A percentile compares a stretch with the other conserved stretches of the same genome.
These are phyloP conservation scores for Brenthis ino DNA, from an alignment of 2,888 invertebrate genomes.

Conservation along the genomic window DNA sequence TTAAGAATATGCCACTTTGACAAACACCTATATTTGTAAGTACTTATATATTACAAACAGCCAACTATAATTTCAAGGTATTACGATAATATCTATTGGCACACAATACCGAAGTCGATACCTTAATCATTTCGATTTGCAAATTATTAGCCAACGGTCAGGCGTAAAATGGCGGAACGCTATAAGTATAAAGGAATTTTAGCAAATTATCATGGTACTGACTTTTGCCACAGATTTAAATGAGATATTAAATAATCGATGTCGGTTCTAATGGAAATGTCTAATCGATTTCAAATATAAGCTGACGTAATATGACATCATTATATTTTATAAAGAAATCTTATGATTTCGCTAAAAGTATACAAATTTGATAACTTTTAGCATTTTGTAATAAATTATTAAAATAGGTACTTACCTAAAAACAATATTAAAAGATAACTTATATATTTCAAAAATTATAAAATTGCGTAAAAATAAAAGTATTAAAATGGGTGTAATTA, in stretches of 20 bases:
- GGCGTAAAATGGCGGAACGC: conserved; percentile 20
- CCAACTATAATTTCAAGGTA: conserved; percentile 3
- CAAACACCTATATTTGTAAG: background rate
- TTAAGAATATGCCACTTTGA: background rate
- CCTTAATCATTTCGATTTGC: conserved; percentile 10
- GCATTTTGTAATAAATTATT: no score
- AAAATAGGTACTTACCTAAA: no score
- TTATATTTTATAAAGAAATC: background rate
- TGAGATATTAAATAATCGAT: conserved; percentile 24
- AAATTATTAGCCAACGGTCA: conserved; percentile 16
- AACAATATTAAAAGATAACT: no score
- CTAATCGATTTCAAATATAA: background rate
- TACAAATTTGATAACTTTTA: no score
- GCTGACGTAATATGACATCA: conserved; percentile 1
- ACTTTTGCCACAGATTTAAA: conserved; percentile 21
- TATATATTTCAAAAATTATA: no score
- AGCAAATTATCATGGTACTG: conserved; percentile 13
- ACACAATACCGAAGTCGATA: conserved; percentile 8
- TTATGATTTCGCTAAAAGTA: background rate
- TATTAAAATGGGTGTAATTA: no score
- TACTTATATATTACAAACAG: background rate
- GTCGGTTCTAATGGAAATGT: conserved; percentile 7
- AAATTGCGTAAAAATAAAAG: no score
- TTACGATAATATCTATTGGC: conserved; percentile 14
- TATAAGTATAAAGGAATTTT: conserved; percentile 11